A percentile compares a stretch with the other conserved stretches of the same genome.
phyloP scores from a whole-genome alignment of 1,140 invertebrate genomes.

The Drosophila equinoxialis region DNA sequence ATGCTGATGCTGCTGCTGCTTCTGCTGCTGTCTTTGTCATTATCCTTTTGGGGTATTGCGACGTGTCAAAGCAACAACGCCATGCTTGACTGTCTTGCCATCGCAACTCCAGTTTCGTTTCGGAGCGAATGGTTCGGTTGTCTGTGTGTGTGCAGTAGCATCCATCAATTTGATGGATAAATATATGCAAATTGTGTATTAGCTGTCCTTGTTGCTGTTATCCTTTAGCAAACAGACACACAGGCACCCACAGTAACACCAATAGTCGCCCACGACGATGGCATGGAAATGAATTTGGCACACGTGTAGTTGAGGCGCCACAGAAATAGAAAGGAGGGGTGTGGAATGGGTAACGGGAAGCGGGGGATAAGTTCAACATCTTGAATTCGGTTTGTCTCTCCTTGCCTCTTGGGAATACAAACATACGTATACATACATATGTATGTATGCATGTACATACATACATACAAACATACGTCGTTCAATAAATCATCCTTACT shows the following conservation, averaged over 20 bases:
- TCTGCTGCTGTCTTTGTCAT: constrained; percentile 75
- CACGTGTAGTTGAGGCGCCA: constrained; percentile 71
- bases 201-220: constrained; percentile 79
- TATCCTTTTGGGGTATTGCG: constrained; percentile 80
- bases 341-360: background rate
- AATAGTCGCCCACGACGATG: constrained; percentile 61
- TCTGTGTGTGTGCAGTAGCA: constrained; percentile 71
- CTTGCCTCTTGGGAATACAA: background rate
- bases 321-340: background rate
- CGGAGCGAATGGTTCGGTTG: too few species aligned
- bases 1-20: constrained; percentile 49
- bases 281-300: constrained; percentile 77
- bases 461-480: background rate
- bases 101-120: background rate
- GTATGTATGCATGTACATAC: too few species aligned
- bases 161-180: constrained; percentile 83
- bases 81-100: constrained; percentile 41
- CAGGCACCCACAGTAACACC: constrained; percentile 42
- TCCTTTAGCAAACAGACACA: constrained; percentile 75
- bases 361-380: background rate
- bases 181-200: constrained; percentile 83
- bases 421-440: background rate
- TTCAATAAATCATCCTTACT: constrained; percentile 81
- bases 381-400: constrained; percentile 40
- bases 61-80: constrained; percentile 81